These are phyloP conservation scores for Pontoporia blainvillei DNA, from an alignment of 2,113 vertebrate genomes.

Conservation along the genomic window DNA sequence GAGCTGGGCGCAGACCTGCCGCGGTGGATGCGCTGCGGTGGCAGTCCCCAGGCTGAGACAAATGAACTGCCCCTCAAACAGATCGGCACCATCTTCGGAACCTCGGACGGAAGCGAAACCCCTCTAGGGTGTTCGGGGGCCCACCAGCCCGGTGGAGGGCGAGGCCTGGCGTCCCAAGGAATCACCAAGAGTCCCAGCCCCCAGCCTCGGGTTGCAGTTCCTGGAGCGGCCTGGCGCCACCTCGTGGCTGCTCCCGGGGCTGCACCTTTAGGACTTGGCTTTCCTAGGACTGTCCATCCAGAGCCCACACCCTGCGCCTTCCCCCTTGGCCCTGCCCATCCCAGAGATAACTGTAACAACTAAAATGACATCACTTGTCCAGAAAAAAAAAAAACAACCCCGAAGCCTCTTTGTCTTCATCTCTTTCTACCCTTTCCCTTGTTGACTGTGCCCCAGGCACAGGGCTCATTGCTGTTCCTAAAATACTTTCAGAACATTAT, in stretches of 20 bases:
- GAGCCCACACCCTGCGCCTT: accelerated
- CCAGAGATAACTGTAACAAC: not conserved
- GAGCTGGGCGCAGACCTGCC: not conserved
- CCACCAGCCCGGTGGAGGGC: not conserved
- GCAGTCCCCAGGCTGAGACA: not conserved
- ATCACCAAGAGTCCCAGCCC: not conserved
- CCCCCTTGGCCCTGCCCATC: too few relatives aligned
- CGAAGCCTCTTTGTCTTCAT: not conserved
- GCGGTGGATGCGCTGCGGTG: not conserved
- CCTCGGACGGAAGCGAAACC: accelerated
- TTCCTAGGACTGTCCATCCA: not conserved
- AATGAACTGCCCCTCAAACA: not conserved
- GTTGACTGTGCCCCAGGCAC: not conserved
- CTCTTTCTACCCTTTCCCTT: not conserved
- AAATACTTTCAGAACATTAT: not conserved
- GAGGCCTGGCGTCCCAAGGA: too few relatives aligned
- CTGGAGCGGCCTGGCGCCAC: accelerated
- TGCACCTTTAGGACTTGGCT: not conserved
- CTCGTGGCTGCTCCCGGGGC: not conserved
- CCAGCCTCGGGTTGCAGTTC: accelerated
- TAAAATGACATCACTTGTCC: not conserved
- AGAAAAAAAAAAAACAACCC: not conserved
- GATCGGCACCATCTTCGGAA: not conserved
- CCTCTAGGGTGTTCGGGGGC: accelerated
- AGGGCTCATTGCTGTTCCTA: not conserved